Conservation (phyloP, 2,888 invertebrate species). For the Eristalis intricaria region DNA sequence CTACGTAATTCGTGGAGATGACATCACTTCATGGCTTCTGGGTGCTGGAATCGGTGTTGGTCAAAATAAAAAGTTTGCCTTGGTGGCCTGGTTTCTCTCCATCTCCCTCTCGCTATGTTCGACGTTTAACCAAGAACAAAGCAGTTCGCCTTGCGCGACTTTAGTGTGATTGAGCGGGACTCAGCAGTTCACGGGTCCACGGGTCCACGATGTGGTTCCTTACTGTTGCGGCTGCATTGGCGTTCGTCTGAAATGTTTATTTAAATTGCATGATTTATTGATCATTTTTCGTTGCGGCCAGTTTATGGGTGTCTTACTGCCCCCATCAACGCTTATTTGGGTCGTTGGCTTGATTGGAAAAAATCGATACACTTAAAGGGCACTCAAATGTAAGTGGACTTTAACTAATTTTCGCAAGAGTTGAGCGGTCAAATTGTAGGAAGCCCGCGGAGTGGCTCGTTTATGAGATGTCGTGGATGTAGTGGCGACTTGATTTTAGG, state of each 20-base stretch:
- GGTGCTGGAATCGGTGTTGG: conserved; percentile 30
- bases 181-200: conserved; percentile 1
- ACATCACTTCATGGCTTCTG: conserved; percentile 48
- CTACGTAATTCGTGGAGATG: conserved; percentile 55
- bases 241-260: conserved; percentile 13
- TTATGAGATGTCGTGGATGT: background rate
- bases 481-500: background rate
- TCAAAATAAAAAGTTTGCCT: conserved; percentile 33
- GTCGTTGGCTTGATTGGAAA: conserved; percentile 7
- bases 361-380: conserved; percentile 41
- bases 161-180: conserved; percentile 5
- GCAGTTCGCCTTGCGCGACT: conserved; percentile 42
- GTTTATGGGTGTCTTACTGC: conserved; percentile 49
- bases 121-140: conserved; percentile 25
- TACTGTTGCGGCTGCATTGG: background rate
- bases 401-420: background rate
- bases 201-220: background rate
- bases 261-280: conserved; percentile 50
- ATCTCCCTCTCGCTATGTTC: background rate
- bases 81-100: conserved; percentile 47
- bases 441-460: background rate
- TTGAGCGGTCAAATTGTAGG: background rate
- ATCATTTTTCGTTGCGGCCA: conserved; percentile 1
- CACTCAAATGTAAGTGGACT: background rate
- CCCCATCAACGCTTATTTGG: background rate